Evolutionary conservation across 1,140 invertebrate species (phyloP).

Genomic region (Lethocerus indicus): DNA sequence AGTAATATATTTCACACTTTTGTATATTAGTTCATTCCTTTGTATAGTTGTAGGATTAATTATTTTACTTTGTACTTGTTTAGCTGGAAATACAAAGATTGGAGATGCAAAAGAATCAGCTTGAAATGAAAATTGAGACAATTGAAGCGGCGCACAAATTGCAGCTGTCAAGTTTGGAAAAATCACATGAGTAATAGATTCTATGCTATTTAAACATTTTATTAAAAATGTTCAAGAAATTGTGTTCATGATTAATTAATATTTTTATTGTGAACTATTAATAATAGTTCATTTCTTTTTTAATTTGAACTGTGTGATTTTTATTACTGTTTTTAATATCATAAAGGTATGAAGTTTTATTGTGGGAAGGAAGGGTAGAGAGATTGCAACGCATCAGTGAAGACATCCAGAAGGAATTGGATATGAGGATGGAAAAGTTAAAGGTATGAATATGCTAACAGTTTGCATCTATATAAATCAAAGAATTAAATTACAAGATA

Average conservation of each 20-base stretch:
- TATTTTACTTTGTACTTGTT: no score
- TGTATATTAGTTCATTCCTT: no score
- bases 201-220: background rate
- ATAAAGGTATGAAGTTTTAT: slow-evolving; percentile 7
- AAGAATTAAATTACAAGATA: background rate
- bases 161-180: slow-evolving; percentile 8
- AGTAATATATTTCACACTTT: no score
- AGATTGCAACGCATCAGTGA: slow-evolving; percentile 5
- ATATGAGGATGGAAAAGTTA: slow-evolving; percentile 10
- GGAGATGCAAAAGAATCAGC: slow-evolving; percentile 5
- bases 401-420: slow-evolving; percentile 5
- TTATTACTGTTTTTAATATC: background rate
- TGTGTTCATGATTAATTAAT: background rate
- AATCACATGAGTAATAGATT: slow-evolving; percentile 5
- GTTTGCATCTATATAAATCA: background rate
- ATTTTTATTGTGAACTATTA: background rate
- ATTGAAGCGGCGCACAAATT: slow-evolving; percentile 2
- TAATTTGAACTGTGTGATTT: background rate
- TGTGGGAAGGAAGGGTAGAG: slow-evolving; percentile 6
- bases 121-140: slow-evolving; percentile 10
- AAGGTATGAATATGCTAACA: slow-evolving; percentile 3
- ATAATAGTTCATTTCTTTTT: background rate
- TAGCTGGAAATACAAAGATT: slow-evolving; percentile 4
- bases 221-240: background rate
- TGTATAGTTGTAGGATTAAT: no score